These are phyloP conservation scores for Oreochromis spilurus DNA, from an alignment of 2,113 vertebrate species.

Conservation along the genomic window DNA sequence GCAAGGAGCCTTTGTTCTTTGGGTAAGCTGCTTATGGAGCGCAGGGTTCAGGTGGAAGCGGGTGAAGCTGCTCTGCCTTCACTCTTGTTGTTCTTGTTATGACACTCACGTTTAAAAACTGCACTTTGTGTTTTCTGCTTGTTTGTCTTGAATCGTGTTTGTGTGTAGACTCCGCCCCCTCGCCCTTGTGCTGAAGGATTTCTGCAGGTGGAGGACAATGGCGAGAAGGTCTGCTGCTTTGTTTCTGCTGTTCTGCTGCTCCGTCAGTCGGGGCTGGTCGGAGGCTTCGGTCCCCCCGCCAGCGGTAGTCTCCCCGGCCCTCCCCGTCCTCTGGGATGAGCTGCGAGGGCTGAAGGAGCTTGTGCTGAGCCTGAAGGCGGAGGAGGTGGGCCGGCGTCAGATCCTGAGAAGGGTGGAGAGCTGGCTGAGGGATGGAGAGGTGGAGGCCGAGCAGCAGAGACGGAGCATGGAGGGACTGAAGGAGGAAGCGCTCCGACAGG, in stretches of 20 bases:
- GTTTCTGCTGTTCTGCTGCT: neutral
- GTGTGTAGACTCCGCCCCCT: neutral
- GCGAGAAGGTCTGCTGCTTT: conserved; percentile 2
- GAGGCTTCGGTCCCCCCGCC: neutral
- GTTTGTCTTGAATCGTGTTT: neutral
- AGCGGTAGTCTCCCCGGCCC: neutral
- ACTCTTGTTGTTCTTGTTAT: neutral
- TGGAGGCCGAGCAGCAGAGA: neutral
- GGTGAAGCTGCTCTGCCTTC: neutral
- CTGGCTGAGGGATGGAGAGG: conserved; percentile 37
- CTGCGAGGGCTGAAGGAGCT: conserved; percentile 47
- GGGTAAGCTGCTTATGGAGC: neutral
- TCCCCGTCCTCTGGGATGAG: conserved; percentile 40
- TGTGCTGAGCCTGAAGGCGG: conserved; percentile 35
- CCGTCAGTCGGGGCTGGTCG: neutral
- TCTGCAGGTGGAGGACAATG: conserved; percentile 17
- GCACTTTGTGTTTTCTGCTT: neutral
- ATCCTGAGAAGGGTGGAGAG: conserved; percentile 40
- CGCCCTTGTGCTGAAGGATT: neutral
- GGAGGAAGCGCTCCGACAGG: neutral
- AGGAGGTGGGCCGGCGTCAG: conserved; percentile 32
- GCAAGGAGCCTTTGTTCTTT: neutral
- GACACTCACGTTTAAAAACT: neutral
- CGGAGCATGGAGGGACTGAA: neutral
- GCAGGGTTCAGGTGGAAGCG: neutral